Conservation (phyloP, 2,113 vertebrate genomes). For the Cariama cristata region DNA sequence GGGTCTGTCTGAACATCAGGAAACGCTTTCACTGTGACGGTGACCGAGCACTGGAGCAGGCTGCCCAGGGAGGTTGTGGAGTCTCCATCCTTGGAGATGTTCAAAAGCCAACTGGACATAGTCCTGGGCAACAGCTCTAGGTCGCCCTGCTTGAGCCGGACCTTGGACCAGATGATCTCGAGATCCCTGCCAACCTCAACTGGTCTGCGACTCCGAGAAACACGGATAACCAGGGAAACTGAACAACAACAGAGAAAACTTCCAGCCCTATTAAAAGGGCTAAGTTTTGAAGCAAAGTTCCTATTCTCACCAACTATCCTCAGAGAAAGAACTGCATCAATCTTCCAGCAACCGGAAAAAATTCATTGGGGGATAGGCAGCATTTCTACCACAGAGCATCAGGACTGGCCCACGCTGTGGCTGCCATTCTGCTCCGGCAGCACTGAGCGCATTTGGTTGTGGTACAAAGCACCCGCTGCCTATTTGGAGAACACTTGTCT, state of each 20-base stretch:
- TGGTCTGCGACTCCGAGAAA: neutral
- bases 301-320: neutral
- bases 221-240: neutral
- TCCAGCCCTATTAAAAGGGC: neutral
- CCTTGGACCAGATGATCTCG: neutral
- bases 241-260: neutral
- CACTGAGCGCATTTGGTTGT: fast-evolving
- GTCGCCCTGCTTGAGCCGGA: neutral
- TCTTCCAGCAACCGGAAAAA: neutral
- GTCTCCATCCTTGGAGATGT: neutral
- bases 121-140: neutral
- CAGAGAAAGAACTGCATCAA: neutral
- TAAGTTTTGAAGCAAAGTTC: neutral
- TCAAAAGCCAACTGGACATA: neutral
- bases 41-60: neutral
- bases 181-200: neutral
- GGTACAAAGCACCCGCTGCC: neutral
- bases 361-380: too few species aligned
- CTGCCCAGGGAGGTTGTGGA: neutral
- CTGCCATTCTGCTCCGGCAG: neutral
- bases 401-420: fast-evolving
- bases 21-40: neutral
- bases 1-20: neutral
- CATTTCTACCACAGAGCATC: neutral
- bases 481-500: neutral